phyloP scores from a whole-genome alignment of 1,140 invertebrate species.

The Dryas iulia region DNA sequence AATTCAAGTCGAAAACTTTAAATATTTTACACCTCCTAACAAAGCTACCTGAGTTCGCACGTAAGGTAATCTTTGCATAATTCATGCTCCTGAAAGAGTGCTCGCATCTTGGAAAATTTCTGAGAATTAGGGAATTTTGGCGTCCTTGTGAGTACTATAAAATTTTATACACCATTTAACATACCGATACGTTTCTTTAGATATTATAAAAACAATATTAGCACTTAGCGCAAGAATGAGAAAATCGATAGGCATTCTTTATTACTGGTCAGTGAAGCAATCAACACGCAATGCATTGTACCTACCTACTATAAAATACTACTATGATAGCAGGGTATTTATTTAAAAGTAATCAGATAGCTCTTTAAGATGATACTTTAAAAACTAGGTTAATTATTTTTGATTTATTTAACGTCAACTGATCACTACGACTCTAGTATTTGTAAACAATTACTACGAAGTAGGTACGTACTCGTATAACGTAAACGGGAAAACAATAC shows the following conservation, averaged over 20 bases:
- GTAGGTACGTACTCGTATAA: not conserved
- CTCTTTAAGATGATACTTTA: not conserved
- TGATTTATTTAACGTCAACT: not conserved
- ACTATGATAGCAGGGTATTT: not conserved
- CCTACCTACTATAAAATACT: not conserved
- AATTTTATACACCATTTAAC: not conserved
- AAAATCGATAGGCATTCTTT: slow-evolving; percentile 18
- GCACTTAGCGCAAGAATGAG: slow-evolving; percentile 26
- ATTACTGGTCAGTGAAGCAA: slow-evolving; percentile 14
- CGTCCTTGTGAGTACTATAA: not conserved
- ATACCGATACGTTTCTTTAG: not conserved
- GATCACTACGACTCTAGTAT: not conserved
- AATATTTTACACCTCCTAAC: slow-evolving; percentile 9
- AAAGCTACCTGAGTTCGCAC: slow-evolving; percentile 5
- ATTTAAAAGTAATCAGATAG: not conserved
- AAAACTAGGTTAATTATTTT: not conserved
- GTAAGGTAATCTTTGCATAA: slow-evolving; percentile 14
- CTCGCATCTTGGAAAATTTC: slow-evolving; percentile 9
- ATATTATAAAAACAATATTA: slow-evolving; percentile 12
- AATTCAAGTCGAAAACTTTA: not conserved
- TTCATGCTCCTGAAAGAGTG: not conserved
- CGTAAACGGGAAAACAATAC: not conserved
- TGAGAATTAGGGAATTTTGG: not conserved
- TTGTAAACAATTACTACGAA: not conserved
- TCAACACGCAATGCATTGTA: slow-evolving; percentile 16